phyloP scores from a whole-genome alignment of 1,140 invertebrate species.

The Cotesia vestalis region DNA sequence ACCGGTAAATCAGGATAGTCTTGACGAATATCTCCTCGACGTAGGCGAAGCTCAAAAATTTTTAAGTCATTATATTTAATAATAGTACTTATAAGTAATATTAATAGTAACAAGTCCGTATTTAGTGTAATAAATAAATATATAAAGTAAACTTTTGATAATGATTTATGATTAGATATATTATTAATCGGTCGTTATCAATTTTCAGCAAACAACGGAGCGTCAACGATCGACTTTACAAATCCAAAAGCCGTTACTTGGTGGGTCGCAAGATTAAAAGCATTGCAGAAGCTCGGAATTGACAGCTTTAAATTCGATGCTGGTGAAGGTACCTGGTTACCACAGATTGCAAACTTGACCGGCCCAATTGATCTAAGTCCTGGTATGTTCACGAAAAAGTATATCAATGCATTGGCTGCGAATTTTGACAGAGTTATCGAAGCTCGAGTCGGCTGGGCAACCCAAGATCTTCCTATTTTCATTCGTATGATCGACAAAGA shows the following conservation, averaged over 20 bases:
- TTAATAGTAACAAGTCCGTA: too few relatives aligned
- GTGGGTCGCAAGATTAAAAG: conserved; percentile 73
- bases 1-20: too few relatives aligned
- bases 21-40: too few relatives aligned
- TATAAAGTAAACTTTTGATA: too few relatives aligned
- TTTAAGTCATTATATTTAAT: too few relatives aligned
- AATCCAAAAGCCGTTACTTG: conserved; percentile 77
- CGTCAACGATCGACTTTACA: conserved; percentile 81
- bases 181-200: background rate
- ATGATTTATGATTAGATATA: conserved; percentile 7
- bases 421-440: conserved; percentile 77
- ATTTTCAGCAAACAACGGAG: conserved; percentile 57
- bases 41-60: too few relatives aligned
- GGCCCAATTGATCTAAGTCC: conserved; percentile 67
- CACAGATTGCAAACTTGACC: conserved; percentile 66
- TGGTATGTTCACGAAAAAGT: conserved; percentile 71
- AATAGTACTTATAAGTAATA: too few relatives aligned
- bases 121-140: too few relatives aligned
- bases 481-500: conserved; percentile 90
- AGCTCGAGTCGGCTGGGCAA: conserved; percentile 73
- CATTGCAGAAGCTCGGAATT: conserved; percentile 73
- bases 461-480: conserved; percentile 83
- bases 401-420: conserved; percentile 70
- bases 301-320: conserved; percentile 95
- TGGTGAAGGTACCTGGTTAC: conserved; percentile 77